phyloP scores from a whole-genome alignment of 2,888 invertebrate species.

The Silvanus unidentatus region DNA sequence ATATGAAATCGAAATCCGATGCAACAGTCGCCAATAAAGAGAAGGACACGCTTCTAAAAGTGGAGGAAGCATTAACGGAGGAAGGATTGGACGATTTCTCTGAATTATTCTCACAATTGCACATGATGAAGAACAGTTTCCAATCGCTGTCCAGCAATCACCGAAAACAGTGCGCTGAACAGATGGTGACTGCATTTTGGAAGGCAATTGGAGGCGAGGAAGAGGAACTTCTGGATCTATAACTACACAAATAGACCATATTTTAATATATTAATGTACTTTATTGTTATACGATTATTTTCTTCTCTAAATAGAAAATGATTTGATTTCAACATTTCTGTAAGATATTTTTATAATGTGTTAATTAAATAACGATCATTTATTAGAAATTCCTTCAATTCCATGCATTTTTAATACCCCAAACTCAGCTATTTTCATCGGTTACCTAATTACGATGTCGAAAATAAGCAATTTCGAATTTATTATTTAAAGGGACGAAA shows the following conservation, averaged over 20 bases:
- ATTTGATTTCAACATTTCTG: no score
- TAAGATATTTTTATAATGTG: no score
- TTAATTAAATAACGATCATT: no score
- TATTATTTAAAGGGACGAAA: slow-evolving; percentile 6
- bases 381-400: no score
- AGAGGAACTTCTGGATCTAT: slow-evolving; percentile 56
- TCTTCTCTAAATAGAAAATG: no score
- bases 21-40: background rate
- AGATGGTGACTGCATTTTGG: slow-evolving; percentile 69
- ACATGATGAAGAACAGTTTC: slow-evolving; percentile 63
- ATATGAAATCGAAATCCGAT: slow-evolving; percentile 49
- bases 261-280: no score
- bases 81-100: slow-evolving; percentile 51
- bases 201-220: slow-evolving; percentile 67
- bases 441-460: background rate
- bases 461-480: background rate
- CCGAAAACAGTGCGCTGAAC: slow-evolving; percentile 63
- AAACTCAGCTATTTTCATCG: no score
- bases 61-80: slow-evolving; percentile 22
- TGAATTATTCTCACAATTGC: slow-evolving; percentile 59
- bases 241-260: no score
- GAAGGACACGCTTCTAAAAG: slow-evolving; percentile 7
- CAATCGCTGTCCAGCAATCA: slow-evolving; percentile 57
- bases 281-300: no score
- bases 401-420: no score